Evolutionary conservation across 2,888 invertebrate genomes (phyloP), one percentile per base, ranked within the genome.

Genomic region (Hydroisotoma schaefferi): DNA sequence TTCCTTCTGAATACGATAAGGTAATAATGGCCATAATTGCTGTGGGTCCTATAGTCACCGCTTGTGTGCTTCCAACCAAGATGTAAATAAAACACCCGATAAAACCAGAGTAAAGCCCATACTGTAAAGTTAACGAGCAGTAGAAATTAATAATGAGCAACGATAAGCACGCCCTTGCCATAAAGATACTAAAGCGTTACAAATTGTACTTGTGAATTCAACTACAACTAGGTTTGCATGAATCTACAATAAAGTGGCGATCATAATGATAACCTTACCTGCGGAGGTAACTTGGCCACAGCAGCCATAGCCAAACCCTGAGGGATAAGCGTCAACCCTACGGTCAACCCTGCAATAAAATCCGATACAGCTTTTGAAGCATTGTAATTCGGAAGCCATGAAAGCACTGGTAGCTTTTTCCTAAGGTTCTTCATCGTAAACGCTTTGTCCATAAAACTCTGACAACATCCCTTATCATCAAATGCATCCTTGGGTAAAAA

Each of bases 31-130:
- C 66, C 63, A 65, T 59, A 3, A 62, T 33, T 1, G 62, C 60
- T 6, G 60, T 67, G 8, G 63, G 63, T n/a, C 70, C 70, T 15
- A 70, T 70, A 1, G 70, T 70, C 8, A 68, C 61, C 15, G 60
- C 62, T 48, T 67, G 59, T 18, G 67, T 65, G 22, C 57, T 52
- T 23, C 95, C 95, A 72, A 95, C 85, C 59, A 94, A 77, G 55
- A 88, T 85, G 79, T 95, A 97, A 46, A 95, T 83, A 76, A 95
- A 89, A 74, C 93, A 93, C 1, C 94, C 94, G 78, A 93, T 84
- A 77, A 95, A 95, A 1, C 94, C 89, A 0, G 94, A 93, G 79
- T 95, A 95, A 51, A 97, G 81, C 2, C 95, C 95, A 79, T 91
- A 94, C 60, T 64, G 52, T 2, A 49, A 57, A 62, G 18, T 6